A percentile compares a stretch with the other conserved stretches of the same genome.
Conservation (phyloP, 2,888 invertebrate genomes). For the Sussaba pulchella region DNA sequence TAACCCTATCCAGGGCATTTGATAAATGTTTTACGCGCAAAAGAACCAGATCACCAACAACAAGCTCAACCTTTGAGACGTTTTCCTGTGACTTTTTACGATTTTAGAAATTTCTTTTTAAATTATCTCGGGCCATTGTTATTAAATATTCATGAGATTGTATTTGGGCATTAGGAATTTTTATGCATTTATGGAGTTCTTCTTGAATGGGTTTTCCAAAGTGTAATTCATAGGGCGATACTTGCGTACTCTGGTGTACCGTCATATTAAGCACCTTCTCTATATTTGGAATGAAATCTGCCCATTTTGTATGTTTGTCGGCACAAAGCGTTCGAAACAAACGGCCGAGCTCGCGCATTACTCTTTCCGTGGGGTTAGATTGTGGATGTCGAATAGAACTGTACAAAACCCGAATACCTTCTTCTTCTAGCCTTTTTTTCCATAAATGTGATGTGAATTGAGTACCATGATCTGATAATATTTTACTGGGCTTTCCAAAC, state of each 20-base stretch:
- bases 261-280: slow-evolving; percentile 22
- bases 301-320: neutral
- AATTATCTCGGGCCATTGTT: neutral
- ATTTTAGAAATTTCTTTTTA: slow-evolving; percentile 3
- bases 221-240: slow-evolving; percentile 7
- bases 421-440: slow-evolving; percentile 8
- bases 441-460: slow-evolving; percentile 46
- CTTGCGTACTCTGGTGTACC: neutral
- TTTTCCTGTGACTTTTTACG: neutral
- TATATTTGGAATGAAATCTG: neutral
- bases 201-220: slow-evolving; percentile 4
- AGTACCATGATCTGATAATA: slow-evolving; percentile 68
- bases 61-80: neutral
- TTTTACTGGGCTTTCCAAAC: slow-evolving; percentile 35
- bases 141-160: neutral
- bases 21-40: slow-evolving; percentile 5
- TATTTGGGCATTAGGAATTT: neutral
- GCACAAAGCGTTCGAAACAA: slow-evolving; percentile 28
- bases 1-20: neutral
- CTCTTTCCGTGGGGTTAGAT: slow-evolving; percentile 19
- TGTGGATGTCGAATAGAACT: slow-evolving; percentile 35
- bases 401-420: neutral
- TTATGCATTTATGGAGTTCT: slow-evolving; percentile 1
- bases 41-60: neutral
- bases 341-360: slow-evolving; percentile 30